These are phyloP conservation scores for Ceratitis capitata DNA, from an alignment of 1,140 invertebrate species.

Conservation along the genomic window DNA sequence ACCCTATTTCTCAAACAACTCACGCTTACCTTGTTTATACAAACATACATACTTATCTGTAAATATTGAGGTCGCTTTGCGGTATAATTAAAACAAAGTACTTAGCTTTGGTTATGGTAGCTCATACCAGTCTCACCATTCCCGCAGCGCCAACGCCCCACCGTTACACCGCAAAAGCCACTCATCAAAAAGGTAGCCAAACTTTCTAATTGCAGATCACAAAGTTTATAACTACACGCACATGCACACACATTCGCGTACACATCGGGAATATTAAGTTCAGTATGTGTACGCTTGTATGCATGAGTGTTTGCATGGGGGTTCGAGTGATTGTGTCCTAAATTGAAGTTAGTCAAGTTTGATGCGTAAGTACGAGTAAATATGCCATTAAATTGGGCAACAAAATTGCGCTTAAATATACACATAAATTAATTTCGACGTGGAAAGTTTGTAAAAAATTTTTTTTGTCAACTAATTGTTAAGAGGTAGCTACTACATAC, in stretches of 20 bases:
- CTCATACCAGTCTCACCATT: too few relatives aligned
- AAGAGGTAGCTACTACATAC: too few relatives aligned
- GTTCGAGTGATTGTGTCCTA: too few relatives aligned
- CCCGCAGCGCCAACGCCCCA: neutral
- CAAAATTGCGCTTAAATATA: neutral
- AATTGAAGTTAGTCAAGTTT: neutral
- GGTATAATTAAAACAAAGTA: constrained; percentile 21
- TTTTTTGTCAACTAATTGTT: neutral
- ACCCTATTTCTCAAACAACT: too few relatives aligned
- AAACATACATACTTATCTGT: neutral
- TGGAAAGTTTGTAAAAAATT: neutral
- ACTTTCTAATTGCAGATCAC: constrained; percentile 26
- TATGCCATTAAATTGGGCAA: constrained; percentile 3
- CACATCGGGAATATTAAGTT: neutral
- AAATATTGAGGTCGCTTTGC: neutral
- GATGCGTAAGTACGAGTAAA: neutral
- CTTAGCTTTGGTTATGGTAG: constrained; percentile 8
- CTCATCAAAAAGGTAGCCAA: neutral
- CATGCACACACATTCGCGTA: neutral
- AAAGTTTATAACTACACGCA: neutral
- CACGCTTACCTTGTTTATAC: neutral
- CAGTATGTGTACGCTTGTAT: neutral
- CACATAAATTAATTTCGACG: neutral
- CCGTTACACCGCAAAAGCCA: neutral
- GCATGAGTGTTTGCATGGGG: neutral